Evolutionary conservation across 1,140 invertebrate species (phyloP).

Genomic region (Drosophila tsacasi): DNA sequence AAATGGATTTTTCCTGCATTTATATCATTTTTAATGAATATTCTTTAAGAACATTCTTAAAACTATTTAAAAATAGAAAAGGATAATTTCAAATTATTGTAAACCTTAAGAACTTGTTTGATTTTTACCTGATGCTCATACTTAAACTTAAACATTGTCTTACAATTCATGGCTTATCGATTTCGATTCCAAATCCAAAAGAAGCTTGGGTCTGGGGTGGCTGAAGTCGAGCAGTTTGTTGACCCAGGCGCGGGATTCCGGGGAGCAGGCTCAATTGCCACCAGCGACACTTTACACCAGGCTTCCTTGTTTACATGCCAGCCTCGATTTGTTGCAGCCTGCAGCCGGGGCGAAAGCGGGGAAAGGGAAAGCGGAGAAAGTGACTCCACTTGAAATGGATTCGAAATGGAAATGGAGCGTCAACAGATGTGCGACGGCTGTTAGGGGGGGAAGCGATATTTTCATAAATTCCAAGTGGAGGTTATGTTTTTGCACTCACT

Average conservation of each 20-base stretch:
- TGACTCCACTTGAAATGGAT: conserved; percentile 76
- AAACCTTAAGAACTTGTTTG: background rate
- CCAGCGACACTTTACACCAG: conserved; percentile 77
- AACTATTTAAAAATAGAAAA: no score
- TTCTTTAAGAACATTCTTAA: no score
- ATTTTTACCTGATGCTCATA: conserved; percentile 17
- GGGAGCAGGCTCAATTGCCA: conserved; percentile 70
- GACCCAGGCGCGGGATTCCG: conserved; percentile 52
- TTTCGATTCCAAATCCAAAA: conserved; percentile 23
- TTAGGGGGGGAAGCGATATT: conserved; percentile 10
- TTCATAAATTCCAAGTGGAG: conserved; percentile 40
- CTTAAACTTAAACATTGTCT: conserved; percentile 48
- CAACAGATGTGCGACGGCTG: conserved; percentile 63
- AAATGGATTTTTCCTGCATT: no score
- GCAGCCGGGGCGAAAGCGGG: conserved; percentile 3
- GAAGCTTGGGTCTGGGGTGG: background rate
- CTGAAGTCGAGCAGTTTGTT: conserved; percentile 63
- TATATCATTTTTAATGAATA: no score
- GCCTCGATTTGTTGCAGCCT: conserved; percentile 46
- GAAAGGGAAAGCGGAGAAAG: conserved; percentile 47
- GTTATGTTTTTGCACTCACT: conserved; percentile 45
- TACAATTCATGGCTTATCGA: conserved; percentile 15
- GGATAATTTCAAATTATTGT: no score
- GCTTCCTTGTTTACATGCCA: conserved; percentile 71
- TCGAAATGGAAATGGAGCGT: conserved; percentile 74